Evolutionary conservation across 2,797 vertebrate species (phyloP), one percentile per base, ranked within the genome.

Genomic region (Synanceia verrucosa): DNA sequence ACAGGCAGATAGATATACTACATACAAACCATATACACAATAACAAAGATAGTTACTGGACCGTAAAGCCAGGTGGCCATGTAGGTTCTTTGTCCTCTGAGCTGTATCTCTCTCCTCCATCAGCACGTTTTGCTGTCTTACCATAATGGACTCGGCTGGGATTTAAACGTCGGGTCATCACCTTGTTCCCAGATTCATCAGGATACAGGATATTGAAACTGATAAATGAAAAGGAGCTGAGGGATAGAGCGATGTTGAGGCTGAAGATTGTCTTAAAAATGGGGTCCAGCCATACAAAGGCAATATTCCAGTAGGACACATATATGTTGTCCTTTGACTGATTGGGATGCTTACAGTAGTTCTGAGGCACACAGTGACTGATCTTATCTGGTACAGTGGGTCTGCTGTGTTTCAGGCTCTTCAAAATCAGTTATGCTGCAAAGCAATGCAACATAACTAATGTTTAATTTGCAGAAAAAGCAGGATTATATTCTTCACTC

Each of bases 151-250:
- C 90, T 78, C 29, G 64, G 63, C 72, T 53, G 78, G 83, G 88
- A 91, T 92, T 91, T 93, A 91, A 90, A 89, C 88, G 43, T 77
- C 71, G 82, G 91, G 91, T 92, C 88, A 90, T 39, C 81, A 76
- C 86, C 83, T 64, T 13, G 67, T 81, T 74, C 71, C 68, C 71
- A 67, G 63, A 72, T 89, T 89, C 91, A 87, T 90, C 87, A 90
- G 84, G 78, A 78, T 65, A 83, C 88, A 90, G 87, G 91, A 93
- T 91, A 91, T 91, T 92, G 87, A 90, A 91, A 90, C 73, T 73
- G 91, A 91, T 90, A 89, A 88, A 90, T 88, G 88, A 88, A 81
- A 89, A 83, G 57, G 68, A 87, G 81, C 78, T 64, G 78, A 76
- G 69, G 81, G 82, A 90, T 68, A 76, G 56, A 83, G 78, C 76